phyloP scores from a whole-genome alignment of 2,888 invertebrate genomes.

The Pomacea canaliculata region DNA sequence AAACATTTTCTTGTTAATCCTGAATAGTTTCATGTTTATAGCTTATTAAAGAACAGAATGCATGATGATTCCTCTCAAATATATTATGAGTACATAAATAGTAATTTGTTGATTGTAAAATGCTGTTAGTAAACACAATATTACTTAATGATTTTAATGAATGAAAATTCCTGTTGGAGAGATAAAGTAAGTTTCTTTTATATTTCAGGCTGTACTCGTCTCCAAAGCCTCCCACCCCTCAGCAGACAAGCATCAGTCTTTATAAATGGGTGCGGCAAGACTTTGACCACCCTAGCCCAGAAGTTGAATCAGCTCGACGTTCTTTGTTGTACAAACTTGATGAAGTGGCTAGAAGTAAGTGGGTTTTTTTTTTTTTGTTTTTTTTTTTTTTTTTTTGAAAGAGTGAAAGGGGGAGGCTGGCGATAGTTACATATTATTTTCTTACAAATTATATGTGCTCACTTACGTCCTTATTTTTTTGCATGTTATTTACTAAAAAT shows the following conservation, averaged over 20 bases:
- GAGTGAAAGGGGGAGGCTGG: slow-evolving; percentile 56
- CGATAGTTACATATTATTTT: slow-evolving; percentile 45
- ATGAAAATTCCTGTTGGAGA: no score
- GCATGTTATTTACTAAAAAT: no score
- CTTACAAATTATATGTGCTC: slow-evolving; percentile 33
- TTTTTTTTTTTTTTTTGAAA: slow-evolving; percentile 49
- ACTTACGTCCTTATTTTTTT: slow-evolving; percentile 32
- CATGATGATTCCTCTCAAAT: no score
- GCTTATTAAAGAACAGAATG: no score
- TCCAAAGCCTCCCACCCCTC: slow-evolving; percentile 61
- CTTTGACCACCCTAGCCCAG: slow-evolving; percentile 67
- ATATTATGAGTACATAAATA: no score
- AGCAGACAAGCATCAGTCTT: slow-evolving; percentile 62
- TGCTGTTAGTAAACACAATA: no score
- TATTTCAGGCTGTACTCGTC: slow-evolving; percentile 66
- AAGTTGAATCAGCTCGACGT: slow-evolving; percentile 62
- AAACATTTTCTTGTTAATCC: no score
- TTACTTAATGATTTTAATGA: no score
- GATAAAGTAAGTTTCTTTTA: no score
- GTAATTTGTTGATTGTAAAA: no score
- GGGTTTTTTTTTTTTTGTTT: slow-evolving; percentile 17
- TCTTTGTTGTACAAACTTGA: slow-evolving; percentile 66
- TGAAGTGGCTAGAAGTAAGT: slow-evolving; percentile 66
- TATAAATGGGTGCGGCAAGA: slow-evolving; percentile 68
- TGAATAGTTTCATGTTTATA: no score